Conservation (phyloP, 1,140 invertebrate species). For the Episyrphus balteatus region DNA sequence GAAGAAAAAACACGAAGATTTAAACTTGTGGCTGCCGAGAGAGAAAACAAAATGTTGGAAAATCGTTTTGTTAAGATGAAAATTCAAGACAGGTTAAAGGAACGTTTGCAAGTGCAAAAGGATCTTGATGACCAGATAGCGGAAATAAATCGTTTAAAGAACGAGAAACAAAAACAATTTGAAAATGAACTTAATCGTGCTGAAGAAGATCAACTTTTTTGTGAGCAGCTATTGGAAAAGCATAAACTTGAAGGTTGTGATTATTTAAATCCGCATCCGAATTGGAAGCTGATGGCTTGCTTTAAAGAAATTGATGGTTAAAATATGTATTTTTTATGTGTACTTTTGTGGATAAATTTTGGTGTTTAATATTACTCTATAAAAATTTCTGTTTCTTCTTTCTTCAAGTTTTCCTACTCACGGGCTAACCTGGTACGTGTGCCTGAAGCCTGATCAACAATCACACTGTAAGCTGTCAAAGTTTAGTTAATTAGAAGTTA, state of each 20-base stretch:
- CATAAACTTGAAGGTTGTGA: slow-evolving; percentile 14
- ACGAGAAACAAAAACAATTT: slow-evolving; percentile 16
- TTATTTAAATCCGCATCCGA: slow-evolving; percentile 24
- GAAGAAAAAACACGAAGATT: slow-evolving; percentile 20
- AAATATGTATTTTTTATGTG: too few species aligned
- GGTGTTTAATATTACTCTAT: too few species aligned
- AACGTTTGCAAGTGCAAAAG: slow-evolving; percentile 8
- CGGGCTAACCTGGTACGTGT: too few species aligned
- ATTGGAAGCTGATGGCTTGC: slow-evolving; percentile 23
- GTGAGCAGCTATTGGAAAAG: slow-evolving; percentile 16
- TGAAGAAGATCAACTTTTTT: slow-evolving; percentile 17
- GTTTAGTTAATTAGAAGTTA: too few species aligned
- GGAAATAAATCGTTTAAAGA: slow-evolving; percentile 23
- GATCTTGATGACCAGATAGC: slow-evolving; percentile 22
- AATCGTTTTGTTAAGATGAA: slow-evolving; percentile 24
- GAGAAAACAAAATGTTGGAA: slow-evolving; percentile 24
- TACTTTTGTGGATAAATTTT: too few species aligned
- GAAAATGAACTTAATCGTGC: slow-evolving; percentile 16
- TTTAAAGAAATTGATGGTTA: too few species aligned
- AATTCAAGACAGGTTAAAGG: slow-evolving; percentile 11
- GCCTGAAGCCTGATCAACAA: too few species aligned
- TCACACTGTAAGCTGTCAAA: too few species aligned
- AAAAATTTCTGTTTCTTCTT: too few species aligned
- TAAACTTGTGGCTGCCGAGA: slow-evolving; percentile 13
- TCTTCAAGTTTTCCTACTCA: too few species aligned